Evolutionary conservation across 2,888 invertebrate genomes (phyloP).

Genomic region (Coelinius sp.): DNA sequence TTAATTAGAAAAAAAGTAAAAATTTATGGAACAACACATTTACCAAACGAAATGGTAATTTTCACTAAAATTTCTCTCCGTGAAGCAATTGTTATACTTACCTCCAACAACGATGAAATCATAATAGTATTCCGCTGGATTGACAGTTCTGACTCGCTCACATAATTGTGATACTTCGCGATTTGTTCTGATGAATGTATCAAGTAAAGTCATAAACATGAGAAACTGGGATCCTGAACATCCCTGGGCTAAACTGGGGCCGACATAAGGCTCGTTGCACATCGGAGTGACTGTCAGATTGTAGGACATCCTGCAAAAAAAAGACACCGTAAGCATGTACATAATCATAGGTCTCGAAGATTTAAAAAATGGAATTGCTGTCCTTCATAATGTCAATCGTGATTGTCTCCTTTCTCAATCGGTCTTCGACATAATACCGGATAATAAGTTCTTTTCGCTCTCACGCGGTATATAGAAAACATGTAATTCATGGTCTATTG

Average conservation of each 20-base stretch:
- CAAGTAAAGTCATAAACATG: conserved; percentile 78
- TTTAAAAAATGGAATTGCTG: neutral
- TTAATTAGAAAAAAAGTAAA: too few species aligned
- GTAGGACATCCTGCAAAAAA: conserved; percentile 56
- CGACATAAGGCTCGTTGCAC: conserved; percentile 74
- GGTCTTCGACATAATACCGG: neutral
- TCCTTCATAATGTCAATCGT: neutral
- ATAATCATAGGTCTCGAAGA: neutral
- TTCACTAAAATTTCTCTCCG: too few species aligned
- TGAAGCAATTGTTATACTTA: conserved; percentile 50
- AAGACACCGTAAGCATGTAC: neutral
- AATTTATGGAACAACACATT: too few species aligned
- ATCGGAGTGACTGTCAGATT: conserved; percentile 53
- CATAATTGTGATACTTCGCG: conserved; percentile 71
- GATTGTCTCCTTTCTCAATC: neutral
- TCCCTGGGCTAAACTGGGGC: conserved; percentile 74
- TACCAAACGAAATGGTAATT: too few species aligned
- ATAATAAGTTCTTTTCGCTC: neutral
- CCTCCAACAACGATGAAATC: conserved; percentile 79
- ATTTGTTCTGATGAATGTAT: conserved; percentile 74
- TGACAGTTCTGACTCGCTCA: conserved; percentile 72
- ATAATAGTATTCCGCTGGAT: conserved; percentile 73
- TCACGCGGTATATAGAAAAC: neutral
- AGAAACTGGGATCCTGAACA: conserved; percentile 76
- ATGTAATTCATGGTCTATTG: conserved; percentile 18